Evolutionary conservation across 2,888 invertebrate species (phyloP), one percentile per base, ranked within the genome.

Genomic region (Mimachlamys varia): DNA sequence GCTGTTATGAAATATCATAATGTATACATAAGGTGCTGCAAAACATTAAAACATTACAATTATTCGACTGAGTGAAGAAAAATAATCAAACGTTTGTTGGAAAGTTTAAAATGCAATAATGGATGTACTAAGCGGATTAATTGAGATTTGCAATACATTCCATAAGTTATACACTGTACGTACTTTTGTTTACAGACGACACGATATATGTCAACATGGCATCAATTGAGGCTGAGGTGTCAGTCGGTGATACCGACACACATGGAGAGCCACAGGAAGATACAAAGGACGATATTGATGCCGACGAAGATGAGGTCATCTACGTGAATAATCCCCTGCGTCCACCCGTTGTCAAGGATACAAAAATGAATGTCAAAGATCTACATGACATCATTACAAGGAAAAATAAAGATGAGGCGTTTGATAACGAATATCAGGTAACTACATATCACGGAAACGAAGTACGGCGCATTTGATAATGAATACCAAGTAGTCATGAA

Each of bases 351-450:
- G 33, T 19, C 33, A 15, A 19, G 0, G 76, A 76, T 15, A 76
- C 76, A 76, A 76, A 76, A 27, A 27, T 76, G 76, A 76, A 33
- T 10, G 76, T 76, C 0, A 76, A 27, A 15, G 76, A 76, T 76
- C 15, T 76, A 76, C 76, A 76, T 76, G 27, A 76, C 2, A 33
- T 76, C 33, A 76, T 76, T 33, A 33, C 33, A 10, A 76, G 17
- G 33, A 76, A 76, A 15, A 7, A 76, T 33, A 76, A 33, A 7
- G 33, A 76, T 12, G 76, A 76, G 12, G 33, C 76, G 27, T 76
- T 76, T 33, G 27, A 76, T 33, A 76, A 27, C 10, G 76, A 76
- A 76, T 76, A 76, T 33, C 76, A 76, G 76, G 76, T 76, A 76
- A 76, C 3, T 10, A 58, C 10, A n/a, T 58, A n/a, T 7, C 22